Conservation (phyloP, 2,888 invertebrate species). For the Hipparchia semele region DNA sequence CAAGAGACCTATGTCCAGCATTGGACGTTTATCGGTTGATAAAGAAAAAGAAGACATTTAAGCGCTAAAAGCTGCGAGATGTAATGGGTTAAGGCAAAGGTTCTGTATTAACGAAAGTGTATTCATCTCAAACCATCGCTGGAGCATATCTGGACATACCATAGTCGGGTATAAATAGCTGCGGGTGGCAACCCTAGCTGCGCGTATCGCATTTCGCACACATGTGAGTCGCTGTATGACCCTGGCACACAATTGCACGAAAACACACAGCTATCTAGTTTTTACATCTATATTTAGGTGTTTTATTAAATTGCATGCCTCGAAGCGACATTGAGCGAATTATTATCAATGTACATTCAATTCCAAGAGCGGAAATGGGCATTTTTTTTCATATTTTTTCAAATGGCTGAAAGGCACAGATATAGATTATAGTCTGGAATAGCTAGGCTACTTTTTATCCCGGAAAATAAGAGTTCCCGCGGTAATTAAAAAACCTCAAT, state of each 20-base stretch:
- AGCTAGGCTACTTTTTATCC: too few relatives aligned
- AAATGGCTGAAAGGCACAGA: not conserved
- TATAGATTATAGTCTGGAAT: too few relatives aligned
- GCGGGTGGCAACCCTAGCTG: not conserved
- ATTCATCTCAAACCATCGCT: too few relatives aligned
- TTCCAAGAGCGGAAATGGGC: slow-evolving; percentile 10
- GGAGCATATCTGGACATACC: too few relatives aligned
- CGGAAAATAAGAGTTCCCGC: too few relatives aligned
- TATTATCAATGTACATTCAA: slow-evolving; percentile 36
- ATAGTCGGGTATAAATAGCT: not conserved
- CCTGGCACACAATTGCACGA: slow-evolving; percentile 47
- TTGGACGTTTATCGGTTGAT: too few relatives aligned
- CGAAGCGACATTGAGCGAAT: slow-evolving; percentile 39
- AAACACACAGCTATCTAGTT: slow-evolving; percentile 45
- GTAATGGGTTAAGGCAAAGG: too few relatives aligned
- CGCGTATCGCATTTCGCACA: slow-evolving; percentile 39
- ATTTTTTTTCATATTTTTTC: not conserved
- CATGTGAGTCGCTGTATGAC: slow-evolving; percentile 36
- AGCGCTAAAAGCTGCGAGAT: too few relatives aligned
- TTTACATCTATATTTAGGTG: slow-evolving; percentile 47
- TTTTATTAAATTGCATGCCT: slow-evolving; percentile 44
- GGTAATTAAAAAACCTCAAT: too few relatives aligned
- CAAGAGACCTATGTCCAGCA: too few relatives aligned
- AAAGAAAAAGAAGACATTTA: too few relatives aligned
- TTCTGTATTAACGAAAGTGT: too few relatives aligned